Percentiles rank a stretch among this genome's conserved stretches.
These are phyloP conservation scores for Leptodirus hochenwartii DNA, from an alignment of 2,888 invertebrate species.

Conservation along the genomic window DNA sequence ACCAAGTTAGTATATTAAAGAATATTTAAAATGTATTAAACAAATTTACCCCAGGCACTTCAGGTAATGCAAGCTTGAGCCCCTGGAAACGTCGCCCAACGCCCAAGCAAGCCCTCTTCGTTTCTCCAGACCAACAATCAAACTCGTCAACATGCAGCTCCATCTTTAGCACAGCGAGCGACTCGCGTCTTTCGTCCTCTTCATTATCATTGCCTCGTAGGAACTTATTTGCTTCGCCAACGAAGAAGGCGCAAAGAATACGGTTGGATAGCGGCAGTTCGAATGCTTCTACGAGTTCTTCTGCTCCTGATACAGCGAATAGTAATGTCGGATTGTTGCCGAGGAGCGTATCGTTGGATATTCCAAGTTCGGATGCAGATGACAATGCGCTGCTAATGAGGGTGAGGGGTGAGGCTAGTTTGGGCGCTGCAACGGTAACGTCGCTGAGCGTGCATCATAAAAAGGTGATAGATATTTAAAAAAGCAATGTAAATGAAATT, in stretches of 20 bases:
- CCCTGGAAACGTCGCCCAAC: constrained; percentile 22
- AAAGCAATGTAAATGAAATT: neutral
- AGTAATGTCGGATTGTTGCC: too few species aligned
- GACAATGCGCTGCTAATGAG: constrained; percentile 15
- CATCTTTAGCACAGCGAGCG: too few species aligned
- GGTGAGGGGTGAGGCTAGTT: constrained; percentile 26
- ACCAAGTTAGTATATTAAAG: constrained; percentile 8
- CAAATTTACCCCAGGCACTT: constrained; percentile 10
- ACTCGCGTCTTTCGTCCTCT: constrained; percentile 2
- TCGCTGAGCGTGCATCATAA: constrained; percentile 44
- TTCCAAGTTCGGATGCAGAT: too few species aligned
- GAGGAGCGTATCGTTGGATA: neutral
- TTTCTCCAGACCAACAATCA: constrained; percentile 33
- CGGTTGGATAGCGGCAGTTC: constrained; percentile 29
- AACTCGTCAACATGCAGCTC: too few species aligned
- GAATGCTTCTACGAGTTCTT: neutral
- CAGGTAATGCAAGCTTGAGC: constrained; percentile 13
- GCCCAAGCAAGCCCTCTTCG: constrained; percentile 49
- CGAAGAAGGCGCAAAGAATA: constrained; percentile 27
- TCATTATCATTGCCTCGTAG: constrained; percentile 10
- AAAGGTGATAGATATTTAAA: constrained; percentile 30
- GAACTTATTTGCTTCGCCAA: constrained; percentile 18
- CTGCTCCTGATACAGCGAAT: neutral
- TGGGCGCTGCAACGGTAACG: constrained; percentile 23
- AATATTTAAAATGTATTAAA: neutral